Base-by-base conservation (phyloP, 2,888 invertebrate species). In the Parnassius orleans region DNA sequence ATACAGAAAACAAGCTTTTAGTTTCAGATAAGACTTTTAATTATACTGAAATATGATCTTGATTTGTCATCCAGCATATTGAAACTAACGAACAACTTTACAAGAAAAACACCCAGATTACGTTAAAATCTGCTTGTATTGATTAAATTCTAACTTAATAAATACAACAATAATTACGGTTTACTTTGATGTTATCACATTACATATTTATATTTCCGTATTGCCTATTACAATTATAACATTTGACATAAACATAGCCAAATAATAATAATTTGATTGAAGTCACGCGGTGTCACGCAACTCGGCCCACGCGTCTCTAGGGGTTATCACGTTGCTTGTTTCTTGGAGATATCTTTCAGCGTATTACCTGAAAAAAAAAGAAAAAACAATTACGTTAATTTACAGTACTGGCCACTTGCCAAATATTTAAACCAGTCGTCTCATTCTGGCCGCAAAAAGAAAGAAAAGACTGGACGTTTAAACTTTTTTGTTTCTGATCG, bases 321-420 rank as follows among this genome's bases (percentile, higher is more conserved):
- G 68, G 77, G 75, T 77, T 81, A 77, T 74, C 76, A 72, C 71
- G 61, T 69, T 64, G 69, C 74, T 74, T 71, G 74, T 65, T 79
- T 82, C 78, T 77, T 73, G 72, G 75, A 79, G 80, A 80, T 79
- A 79, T 83, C 82, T 83, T 83, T 83, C 82, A 85, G 80, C 83
- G 83, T 87, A 87, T 91, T 90, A 90, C 90, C 90, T 90, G 90
- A 83, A 87, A 91, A 90, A 78, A 64, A 63, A 90, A 88, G 75
- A 83, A 79, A 85, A 89, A 84, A 84, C 83, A 83, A 78, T 72
- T 69, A 76, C 79, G 84, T 91, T 89, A 90, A 90, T 90, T 90
- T 89, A 90, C 86, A 79, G 82, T 82, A 68, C 81, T 90, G 90
- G 90, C 85, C 66, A 72, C 59, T 67, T 66, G 90, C 90, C 90